Percentiles rank a stretch among this genome's conserved stretches.
Conservation (phyloP, 2,113 vertebrate genomes). For the Macrotus californicus region DNA sequence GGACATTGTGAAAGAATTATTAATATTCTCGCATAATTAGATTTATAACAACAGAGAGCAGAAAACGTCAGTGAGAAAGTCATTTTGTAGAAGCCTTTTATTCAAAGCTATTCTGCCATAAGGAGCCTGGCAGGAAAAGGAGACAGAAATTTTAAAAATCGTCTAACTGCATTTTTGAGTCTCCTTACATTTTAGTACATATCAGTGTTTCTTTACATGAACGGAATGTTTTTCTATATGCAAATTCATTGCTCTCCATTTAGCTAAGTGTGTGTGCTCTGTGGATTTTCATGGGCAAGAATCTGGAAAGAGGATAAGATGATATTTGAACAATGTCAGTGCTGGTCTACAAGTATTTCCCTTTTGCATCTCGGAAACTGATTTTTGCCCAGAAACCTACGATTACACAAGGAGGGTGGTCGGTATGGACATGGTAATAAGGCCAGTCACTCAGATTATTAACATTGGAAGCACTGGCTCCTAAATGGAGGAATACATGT, state of each 20-base stretch:
- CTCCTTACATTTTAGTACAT: background rate
- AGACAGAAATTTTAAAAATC: background rate
- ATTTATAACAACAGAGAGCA: background rate
- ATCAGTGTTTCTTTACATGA: background rate
- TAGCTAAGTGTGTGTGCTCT: background rate
- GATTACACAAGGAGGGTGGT: rapidly evolving
- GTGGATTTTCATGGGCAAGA: background rate
- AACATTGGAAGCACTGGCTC: background rate
- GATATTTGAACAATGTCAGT: background rate
- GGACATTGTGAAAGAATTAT: background rate
- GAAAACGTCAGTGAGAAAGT: background rate
- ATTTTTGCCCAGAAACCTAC: background rate
- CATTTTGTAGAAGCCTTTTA: background rate
- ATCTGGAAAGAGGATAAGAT: background rate
- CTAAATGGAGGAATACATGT: rapidly evolving
- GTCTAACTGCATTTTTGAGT: background rate
- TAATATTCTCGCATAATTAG: background rate
- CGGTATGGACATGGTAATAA: rapidly evolving
- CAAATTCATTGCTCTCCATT: background rate
- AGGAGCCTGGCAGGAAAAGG: background rate
- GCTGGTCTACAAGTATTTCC: no score
- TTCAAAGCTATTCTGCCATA: background rate
- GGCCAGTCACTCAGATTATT: rapidly evolving
- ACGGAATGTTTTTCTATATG: background rate
- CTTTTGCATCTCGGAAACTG: background rate